Percentiles rank a stretch among this genome's conserved stretches.
phyloP scores from a whole-genome alignment of 2,888 invertebrate species.

The Chirona hameri region DNA sequence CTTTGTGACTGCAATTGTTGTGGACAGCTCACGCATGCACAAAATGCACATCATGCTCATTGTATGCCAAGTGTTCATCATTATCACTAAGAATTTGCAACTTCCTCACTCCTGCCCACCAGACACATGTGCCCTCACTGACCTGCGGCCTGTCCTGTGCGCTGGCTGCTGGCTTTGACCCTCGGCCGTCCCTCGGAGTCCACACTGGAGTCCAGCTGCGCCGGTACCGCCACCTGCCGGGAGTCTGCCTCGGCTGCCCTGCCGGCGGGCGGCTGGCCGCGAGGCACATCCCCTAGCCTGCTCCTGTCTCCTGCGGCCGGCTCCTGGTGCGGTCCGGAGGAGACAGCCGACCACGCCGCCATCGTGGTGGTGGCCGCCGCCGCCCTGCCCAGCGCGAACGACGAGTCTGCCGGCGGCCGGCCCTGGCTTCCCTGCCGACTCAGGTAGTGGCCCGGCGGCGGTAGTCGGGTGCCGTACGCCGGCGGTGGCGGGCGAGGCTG shows the following conservation, averaged over 20 bases:
- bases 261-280: neutral
- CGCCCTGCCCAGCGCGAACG: neutral
- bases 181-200: constrained; percentile 37
- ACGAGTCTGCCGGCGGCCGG: neutral
- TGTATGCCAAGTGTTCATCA: too few relatives aligned
- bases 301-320: constrained; percentile 34
- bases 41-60: too few relatives aligned
- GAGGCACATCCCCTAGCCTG: neutral
- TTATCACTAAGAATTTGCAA: too few relatives aligned
- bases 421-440: constrained; percentile 4
- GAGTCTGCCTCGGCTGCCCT: constrained; percentile 1
- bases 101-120: too few relatives aligned
- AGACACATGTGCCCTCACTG: neutral
- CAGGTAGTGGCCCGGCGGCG: neutral
- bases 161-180: constrained; percentile 33
- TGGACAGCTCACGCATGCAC: too few relatives aligned
- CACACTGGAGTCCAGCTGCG: constrained; percentile 39
- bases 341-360: too few relatives aligned
- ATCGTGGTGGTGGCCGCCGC: neutral
- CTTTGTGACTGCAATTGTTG: too few relatives aligned
- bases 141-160: constrained; percentile 33
- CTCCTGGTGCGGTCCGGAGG: constrained; percentile 30
- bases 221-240: constrained; percentile 32
- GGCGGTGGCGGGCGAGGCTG: neutral
- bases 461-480: constrained; percentile 3